Base-by-base conservation (phyloP, 1,140 invertebrate species). In the Achatina immaculata region DNA sequence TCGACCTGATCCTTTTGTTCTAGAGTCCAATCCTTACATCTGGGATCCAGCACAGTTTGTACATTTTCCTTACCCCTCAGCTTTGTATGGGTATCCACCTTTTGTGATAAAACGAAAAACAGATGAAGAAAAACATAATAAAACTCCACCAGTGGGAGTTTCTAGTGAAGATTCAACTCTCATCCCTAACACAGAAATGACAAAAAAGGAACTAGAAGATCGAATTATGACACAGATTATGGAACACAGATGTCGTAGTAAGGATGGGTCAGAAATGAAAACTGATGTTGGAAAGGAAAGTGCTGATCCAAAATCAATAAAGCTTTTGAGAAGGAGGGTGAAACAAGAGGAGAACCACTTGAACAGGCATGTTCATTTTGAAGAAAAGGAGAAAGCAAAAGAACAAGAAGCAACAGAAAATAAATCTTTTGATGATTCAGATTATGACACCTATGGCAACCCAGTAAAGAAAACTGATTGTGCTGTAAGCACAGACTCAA, bases 171-270 rank as follows among this genome's bases (percentile, higher is more conserved):
- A 51, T 24, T 34, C 43, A n/a, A 6, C 51, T 7, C 34, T 86
- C 2, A 88, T 87, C 65, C 90, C 88, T 58, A 88, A 88, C 48
- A 90, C 88, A 31, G 76, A 86, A 21, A 68, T 89, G 43, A 89
- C 88, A 9, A 43, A 82, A 55, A 66, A 84, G 43, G 85, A 90
- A 51, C 73, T 90, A 65, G 72, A 88, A n/a, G 86, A 89, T 4
- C 88, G 88, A 76, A 84, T 90, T 16, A 71, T 72, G 28, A 83
- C 82, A 19, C 88, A 89, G 81, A 55, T 89, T 11, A 80, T 78
- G 66, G 86, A 87, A 43, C 84, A 88, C 71, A 81, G 45, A 34
- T 62, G 82, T 58, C 7, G 82, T 83, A 69, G 43, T 85, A 21
- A 68, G 76, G 72, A 83, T 82, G 36, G 74, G 83, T 36, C 76